Evolutionary conservation across 2,113 vertebrate species (phyloP), one percentile per base, ranked within the genome.

Genomic region (Eulemur macaco): DNA sequence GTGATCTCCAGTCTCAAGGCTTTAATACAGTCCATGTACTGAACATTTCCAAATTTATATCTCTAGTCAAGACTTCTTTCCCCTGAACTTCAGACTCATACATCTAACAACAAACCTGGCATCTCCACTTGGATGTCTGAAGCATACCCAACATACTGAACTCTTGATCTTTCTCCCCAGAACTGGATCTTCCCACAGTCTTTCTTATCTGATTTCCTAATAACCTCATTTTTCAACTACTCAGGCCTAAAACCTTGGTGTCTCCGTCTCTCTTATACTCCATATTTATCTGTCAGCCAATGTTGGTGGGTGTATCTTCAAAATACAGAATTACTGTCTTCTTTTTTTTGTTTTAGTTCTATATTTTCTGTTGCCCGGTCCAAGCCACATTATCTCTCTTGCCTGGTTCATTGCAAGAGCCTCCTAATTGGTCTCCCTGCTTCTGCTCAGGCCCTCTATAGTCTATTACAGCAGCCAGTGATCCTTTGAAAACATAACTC

Each of bases 151-250:
- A 81, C 88, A 80, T 1, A 78, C 7, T 77, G 20, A 96, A 85
- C 11, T 91, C 52, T 20, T 80, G 20, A 87, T 56, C 45, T 45
- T 15, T 88, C 15, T 9, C 23, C 23, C 6, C 34, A 84, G 45
- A 71, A 52, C 1, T 45, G 13, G 15, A 56, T 45, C 54, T 56
- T 88, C 54, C 60, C 31, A 80, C 10, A 94, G 21, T 47, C 25
- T 93, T 54, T 5, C 45, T 31, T 14, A 66, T 60, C 39, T 88
- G 60, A 91, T 60, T 91, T 93, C 25, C 29, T 60, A 71, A 66
- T 25, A 82, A 89, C 37, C 29, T 85, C 84, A 91, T 92, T 95
- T 92, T 92, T 37, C n/a, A 92, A 54, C 20, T 60, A 95, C 15
- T 85, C 34, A n/a, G 69, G 63, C 17, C 37, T 66, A 84, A 92